Conservation (phyloP, 2,113 vertebrate genomes). For the Tachysurus fulvidraco region DNA sequence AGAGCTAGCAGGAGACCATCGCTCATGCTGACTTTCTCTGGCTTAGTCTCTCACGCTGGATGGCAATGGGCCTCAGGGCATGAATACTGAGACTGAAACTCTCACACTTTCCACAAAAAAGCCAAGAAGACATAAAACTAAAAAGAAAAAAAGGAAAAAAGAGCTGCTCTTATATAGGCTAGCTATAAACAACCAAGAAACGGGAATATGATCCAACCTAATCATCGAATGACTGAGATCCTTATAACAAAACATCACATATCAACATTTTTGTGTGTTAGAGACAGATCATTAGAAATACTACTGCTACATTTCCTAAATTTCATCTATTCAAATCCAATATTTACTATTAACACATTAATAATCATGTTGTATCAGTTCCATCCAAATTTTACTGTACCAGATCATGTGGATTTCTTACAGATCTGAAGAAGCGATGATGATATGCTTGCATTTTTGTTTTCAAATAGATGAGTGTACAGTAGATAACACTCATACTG, state of each 20-base stretch:
- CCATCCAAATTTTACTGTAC: not conserved
- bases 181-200: not conserved
- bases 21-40: constrained; percentile 50
- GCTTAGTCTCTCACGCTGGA: constrained; percentile 34
- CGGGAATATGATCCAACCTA: not conserved
- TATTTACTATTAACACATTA: not conserved
- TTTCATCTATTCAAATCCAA: too few relatives aligned
- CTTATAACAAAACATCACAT: not conserved
- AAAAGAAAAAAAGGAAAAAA: not conserved
- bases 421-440: too few relatives aligned
- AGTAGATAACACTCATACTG: not conserved
- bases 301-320: too few relatives aligned
- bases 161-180: not conserved
- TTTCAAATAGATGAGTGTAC: too few relatives aligned
- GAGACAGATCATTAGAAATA: not conserved
- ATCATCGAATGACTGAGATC: not conserved
- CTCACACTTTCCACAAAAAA: constrained; percentile 15
- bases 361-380: not conserved
- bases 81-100: constrained; percentile 28
- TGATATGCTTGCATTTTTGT: not conserved
- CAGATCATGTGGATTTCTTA: not conserved
- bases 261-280: not conserved
- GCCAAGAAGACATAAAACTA: not conserved
- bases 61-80: constrained; percentile 40
- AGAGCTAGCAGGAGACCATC: constrained; percentile 52